Base-by-base conservation (phyloP, 2,113 vertebrate species). In the Passer domesticus region DNA sequence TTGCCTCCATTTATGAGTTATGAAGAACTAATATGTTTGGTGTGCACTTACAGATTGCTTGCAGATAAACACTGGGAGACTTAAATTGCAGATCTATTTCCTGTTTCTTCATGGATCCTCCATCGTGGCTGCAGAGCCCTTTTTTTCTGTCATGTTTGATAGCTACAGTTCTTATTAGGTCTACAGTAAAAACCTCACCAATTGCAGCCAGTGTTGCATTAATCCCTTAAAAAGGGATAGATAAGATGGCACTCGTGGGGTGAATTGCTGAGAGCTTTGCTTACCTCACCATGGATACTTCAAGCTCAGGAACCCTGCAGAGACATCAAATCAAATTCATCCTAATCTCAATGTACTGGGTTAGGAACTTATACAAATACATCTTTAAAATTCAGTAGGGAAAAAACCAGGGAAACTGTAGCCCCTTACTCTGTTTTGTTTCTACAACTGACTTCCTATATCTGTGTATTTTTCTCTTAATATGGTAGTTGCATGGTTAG, bases 161-260 rank as follows among this genome's bases (percentile, higher is more conserved):
- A 55, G 19, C 31, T 82, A 20, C 33, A 13, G 4, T 83, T 89
- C 44, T 52, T 82, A 53, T 2, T 58, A 91, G 58, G 43, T 81
- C 60, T 68, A 21, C 53, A 76, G n/a, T 76, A 39, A 87, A 68
- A 58, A 33, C n/a, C 35, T 87, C 31, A 75, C 44, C 13, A 24
- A 33, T 84, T 92, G 52, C 56, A 81, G 31, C 31, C 44, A 64
- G 14, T 31, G 44, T 30, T 84, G 41, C 52, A 69, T 77, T 49
- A 79, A 79, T 66, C n/a, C n/a, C 49, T 66, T 62, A 62, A 35
- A 35, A 62, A 56, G 37, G 17, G 16, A 30, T 14, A 60, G 68
- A 35, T 59, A 59, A 58, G 39, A 50, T 6, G 5, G 11, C 49
- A 53, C 58, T 72, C 53, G 12, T 0, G 0, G 21, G 15, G 30